Evolutionary conservation across 1,140 invertebrate genomes (phyloP).

Genomic region (Antheraea mylitta): DNA sequence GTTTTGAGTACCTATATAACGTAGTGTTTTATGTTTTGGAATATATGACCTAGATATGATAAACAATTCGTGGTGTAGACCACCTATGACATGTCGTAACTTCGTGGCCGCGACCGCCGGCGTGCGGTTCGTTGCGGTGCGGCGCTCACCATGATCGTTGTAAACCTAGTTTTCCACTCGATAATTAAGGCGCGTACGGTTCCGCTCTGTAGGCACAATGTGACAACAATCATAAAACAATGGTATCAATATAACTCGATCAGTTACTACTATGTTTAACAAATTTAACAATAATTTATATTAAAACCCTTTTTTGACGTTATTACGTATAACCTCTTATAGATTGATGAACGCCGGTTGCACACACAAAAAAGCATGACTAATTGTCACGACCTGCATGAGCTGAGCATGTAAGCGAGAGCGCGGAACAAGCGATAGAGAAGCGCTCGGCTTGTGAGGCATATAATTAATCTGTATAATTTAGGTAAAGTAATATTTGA

Average conservation of each 20-base stretch:
- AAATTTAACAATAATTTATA: too few species aligned
- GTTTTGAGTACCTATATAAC: not conserved
- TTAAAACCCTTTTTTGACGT: too few species aligned
- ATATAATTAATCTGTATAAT: too few species aligned
- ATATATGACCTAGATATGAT: not conserved
- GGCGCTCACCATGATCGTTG: not conserved
- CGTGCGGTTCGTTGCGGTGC: not conserved
- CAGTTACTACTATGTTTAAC: not conserved
- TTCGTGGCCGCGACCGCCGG: not conserved
- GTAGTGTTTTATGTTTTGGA: too few species aligned
- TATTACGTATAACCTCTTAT: too few species aligned
- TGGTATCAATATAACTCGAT: not conserved
- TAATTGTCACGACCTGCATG: too few species aligned
- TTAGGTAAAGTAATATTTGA: too few species aligned
- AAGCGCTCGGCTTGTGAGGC: too few species aligned
- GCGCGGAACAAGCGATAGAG: too few species aligned
- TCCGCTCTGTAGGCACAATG: not conserved
- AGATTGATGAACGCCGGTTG: too few species aligned
- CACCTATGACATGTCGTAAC: slow-evolving; percentile 4
- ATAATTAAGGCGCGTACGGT: slow-evolving; percentile 5
- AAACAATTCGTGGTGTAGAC: not conserved
- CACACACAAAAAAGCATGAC: too few species aligned
- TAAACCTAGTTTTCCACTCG: slow-evolving; percentile 3
- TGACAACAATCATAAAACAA: not conserved
- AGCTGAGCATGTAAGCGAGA: too few species aligned